Conservation (phyloP, 2,113 vertebrate genomes). For the Electrona antarctica region DNA sequence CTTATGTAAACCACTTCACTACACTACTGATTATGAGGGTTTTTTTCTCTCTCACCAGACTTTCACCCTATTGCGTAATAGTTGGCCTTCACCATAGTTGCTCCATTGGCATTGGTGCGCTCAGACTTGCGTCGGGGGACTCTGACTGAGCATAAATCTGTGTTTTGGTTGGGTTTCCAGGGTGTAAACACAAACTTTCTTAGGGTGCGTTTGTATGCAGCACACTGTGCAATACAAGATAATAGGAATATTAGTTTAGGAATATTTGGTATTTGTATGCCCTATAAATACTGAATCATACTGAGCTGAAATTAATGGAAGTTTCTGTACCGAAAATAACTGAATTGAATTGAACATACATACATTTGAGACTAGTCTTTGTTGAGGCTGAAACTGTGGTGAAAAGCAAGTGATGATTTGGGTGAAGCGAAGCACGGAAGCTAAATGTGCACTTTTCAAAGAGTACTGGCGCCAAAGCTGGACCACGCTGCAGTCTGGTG, state of each 20-base stretch:
- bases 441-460: conserved; percentile 50
- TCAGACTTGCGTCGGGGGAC: background rate
- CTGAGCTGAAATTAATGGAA: too few relatives aligned
- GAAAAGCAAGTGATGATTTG: conserved; percentile 25
- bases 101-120: conserved; percentile 15
- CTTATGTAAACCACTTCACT: conserved; percentile 36
- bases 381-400: background rate
- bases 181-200: conserved; percentile 2
- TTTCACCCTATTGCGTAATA: conserved; percentile 42
- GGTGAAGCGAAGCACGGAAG: conserved; percentile 42
- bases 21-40: conserved; percentile 10
- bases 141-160: background rate
- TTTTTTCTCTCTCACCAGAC: conserved; percentile 13
- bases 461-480: conserved; percentile 37
- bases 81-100: conserved; percentile 12
- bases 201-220: background rate
- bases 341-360: background rate
- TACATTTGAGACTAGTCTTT: background rate
- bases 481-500: conserved; percentile 23
- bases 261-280: too few relatives aligned
- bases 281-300: too few relatives aligned
- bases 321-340: too few relatives aligned
- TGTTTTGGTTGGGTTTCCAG: background rate
- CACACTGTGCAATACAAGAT: too few relatives aligned
- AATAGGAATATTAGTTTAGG: too few relatives aligned